Base-by-base conservation (phyloP, 2,888 invertebrate genomes). In the Caenorhabditis wallacei region DNA sequence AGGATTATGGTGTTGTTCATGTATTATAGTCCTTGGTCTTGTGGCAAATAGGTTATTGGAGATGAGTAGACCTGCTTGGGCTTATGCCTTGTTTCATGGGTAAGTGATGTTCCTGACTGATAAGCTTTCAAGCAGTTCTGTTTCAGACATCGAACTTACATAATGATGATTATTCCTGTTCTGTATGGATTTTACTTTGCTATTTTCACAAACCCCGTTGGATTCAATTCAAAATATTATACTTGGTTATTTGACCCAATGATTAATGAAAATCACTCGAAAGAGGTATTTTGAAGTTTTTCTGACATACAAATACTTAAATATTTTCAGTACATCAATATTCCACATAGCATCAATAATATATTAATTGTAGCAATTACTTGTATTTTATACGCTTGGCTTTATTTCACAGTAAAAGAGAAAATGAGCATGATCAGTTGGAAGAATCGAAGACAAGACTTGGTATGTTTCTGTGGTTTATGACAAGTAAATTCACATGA, bases 1-100 rank as follows among this genome's bases (percentile, higher is more conserved):
- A 8, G 59, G 75, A 18, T 68, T 76, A 13, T 68, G 68, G 76
- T 76, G 68, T 20, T 75, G 66, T 35, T 54, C 75, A 13, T 75
- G 75, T 24, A 35, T 66, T 11, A 26, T 66, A 48, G 56, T 57
- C 0, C 37, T 75, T 7, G 18, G 66, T 3, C 35, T 75, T 2
- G 75, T 75, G 13, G 35, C 54, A 1, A 75, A 75, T 35, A 37
- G 75, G 18, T 18, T 75, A 2, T 16, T 75, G n/a, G 66, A 75
- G n/a, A 46, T 75, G 11, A 63, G 63, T 0, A 63, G 54, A 8
- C 63, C 72, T 1, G 26, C 43, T 13, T 7, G 40, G 13, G 63
- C n/a, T n/a, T n/a, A 54, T 13, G 18, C 56, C 5, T 10, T 63
- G 1, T 74, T 64, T 11, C 26, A 64, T 20, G 72, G 72, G 72